These are phyloP conservation scores for Melopsittacus undulatus DNA, from an alignment of 2,797 vertebrate genomes.

Conservation along the genomic window DNA sequence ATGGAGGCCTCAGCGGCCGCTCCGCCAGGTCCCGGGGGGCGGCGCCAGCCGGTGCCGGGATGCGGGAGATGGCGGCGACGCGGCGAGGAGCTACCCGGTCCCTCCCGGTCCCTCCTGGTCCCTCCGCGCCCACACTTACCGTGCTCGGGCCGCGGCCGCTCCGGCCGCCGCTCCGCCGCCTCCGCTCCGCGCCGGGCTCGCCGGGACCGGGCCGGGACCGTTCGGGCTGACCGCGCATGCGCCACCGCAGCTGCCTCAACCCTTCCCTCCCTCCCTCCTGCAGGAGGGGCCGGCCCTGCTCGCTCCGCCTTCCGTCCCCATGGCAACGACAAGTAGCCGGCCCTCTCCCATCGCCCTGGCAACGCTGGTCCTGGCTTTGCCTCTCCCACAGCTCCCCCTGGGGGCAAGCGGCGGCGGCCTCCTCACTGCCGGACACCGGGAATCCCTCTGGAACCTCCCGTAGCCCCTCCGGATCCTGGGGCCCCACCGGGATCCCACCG, in stretches of 20 bases:
- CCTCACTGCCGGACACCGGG: not conserved
- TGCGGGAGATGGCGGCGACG: not conserved
- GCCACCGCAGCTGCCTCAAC: accelerated
- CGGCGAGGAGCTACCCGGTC: not conserved
- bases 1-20: not conserved
- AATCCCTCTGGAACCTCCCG: too few species aligned
- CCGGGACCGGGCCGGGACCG: conserved; percentile 17
- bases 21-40: not conserved
- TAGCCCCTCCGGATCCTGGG: too few species aligned
- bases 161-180: not conserved
- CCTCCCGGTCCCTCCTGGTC: not conserved
- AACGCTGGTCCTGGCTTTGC: not conserved
- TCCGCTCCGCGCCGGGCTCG: not conserved
- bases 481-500: not conserved
- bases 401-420: not conserved
- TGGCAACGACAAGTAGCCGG: not conserved
- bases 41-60: not conserved
- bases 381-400: not conserved
- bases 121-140: not conserved
- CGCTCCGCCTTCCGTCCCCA: not conserved
- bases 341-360: not conserved
- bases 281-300: too few species aligned
- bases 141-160: not conserved
- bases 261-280: not conserved
- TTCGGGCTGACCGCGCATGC: not conserved